Evolutionary conservation across 2,113 vertebrate genomes (phyloP).

Genomic region (human): DNA sequence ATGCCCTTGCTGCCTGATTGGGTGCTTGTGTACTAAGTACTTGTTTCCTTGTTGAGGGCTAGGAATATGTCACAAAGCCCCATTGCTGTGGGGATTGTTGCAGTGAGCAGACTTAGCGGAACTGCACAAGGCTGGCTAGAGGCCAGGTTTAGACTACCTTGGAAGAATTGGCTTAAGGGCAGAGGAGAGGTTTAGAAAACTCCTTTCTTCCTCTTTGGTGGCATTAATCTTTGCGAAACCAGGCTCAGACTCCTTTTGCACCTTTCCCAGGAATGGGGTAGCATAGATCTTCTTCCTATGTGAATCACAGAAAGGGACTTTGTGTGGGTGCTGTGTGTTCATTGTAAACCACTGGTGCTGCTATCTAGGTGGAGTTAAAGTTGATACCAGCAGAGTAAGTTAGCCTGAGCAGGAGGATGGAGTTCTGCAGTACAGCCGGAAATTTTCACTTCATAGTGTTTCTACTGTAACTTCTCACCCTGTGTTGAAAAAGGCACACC

Average conservation of each 20-base stretch:
- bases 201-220: slow-evolving; percentile 68
- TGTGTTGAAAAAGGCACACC: background rate
- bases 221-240: slow-evolving; percentile 65
- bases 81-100: background rate
- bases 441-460: background rate
- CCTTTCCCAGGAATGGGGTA: slow-evolving; percentile 60
- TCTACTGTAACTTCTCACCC: background rate
- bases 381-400: background rate
- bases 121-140: background rate
- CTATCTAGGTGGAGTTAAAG: background rate
- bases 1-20: background rate
- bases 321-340: background rate
- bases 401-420: background rate
- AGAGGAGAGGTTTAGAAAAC: background rate
- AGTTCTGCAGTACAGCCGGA: background rate
- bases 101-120: background rate
- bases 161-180: slow-evolving; percentile 18
- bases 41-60: background rate
- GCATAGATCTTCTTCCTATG: slow-evolving; percentile 27
- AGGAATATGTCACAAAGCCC: background rate
- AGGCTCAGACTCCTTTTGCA: slow-evolving; percentile 62
- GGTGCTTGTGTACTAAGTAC: background rate
- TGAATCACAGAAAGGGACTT: background rate
- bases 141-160: background rate
- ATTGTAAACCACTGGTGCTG: background rate